Evolutionary conservation across 2,888 invertebrate genomes (phyloP), one percentile per base, ranked within the genome.

Genomic region (Caenorhabditis panamensis): DNA sequence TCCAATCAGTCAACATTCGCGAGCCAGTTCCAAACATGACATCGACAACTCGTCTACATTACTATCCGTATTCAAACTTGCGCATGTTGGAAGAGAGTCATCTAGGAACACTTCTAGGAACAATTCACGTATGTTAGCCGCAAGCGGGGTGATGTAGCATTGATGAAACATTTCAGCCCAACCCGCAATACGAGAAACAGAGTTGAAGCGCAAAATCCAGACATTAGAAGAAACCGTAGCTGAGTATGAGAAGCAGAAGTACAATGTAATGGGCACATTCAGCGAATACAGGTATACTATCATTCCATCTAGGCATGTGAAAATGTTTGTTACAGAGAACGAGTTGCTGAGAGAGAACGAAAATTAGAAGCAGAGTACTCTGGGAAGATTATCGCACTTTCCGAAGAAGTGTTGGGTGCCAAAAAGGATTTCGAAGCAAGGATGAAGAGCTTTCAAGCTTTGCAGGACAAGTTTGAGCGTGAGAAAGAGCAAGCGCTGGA

Each of bases 381-480:
- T 8, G 78, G 85, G 54, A 89, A 91, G 72, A 87, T 93, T 90
- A 90, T 92, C 86, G 67, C 92, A 78, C 59, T 92, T 90, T 84
- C 91, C 68, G 91, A 92, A 91, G 87, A 91, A 88, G 83, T 92
- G 88, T 58, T 93, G 90, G 86, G 92, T 71, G 91, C 89, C 11
- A 89, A 89, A 73, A 89, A 90, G 64, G 91, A 91, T 62, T 92
- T 92, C 91, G 92, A 91, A 91, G 90, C 68, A 89, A 84, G 89
- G 91, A 93, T 79, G 92, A 92, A 86, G 91, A 89, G 92, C 91
- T 93, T 90, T 91, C 93, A 86, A 92, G 86, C 89, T 9, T 72
- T 90, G 6, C 90, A 91, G 84, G 90, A 90, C 58, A 87, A 89
- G 58, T 91, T 91, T 67, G 90, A 91, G 63, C 58, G 89, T 11